Evolutionary conservation across 2,797 vertebrate species (phyloP).

Genomic region (Phoebastria nigripes): DNA sequence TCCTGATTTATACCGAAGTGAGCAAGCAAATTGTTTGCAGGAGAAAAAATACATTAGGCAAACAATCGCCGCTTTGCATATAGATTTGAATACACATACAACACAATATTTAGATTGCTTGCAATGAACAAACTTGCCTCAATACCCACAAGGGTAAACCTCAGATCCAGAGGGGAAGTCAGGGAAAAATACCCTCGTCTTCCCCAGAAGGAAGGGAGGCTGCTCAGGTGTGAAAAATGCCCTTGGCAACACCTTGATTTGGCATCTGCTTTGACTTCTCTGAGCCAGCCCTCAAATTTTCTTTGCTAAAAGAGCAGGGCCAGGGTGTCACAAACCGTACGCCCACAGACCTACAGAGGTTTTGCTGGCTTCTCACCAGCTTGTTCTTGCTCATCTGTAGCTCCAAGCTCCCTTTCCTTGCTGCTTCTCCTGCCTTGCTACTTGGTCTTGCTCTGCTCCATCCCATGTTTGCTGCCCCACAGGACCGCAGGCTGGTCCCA

Average conservation of each 20-base stretch:
- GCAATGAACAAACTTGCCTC: not conserved
- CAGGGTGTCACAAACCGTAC: fast-evolving
- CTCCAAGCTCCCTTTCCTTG: not conserved
- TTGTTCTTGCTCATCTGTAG: not conserved
- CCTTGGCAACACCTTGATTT: not conserved
- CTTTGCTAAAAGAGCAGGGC: not conserved
- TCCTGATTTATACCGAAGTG: not conserved
- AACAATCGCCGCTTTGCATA: not conserved
- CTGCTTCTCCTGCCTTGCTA: not conserved
- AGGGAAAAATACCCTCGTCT: fast-evolving
- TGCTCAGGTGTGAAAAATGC: not conserved
- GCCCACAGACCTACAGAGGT: not conserved
- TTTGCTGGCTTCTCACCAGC: not conserved
- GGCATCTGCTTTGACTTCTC: not conserved
- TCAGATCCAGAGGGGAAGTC: not conserved
- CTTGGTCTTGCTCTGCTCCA: not conserved
- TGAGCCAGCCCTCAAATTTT: not conserved
- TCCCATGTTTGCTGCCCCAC: not conserved
- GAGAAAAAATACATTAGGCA: not conserved
- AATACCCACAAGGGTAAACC: not conserved
- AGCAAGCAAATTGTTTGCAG: not conserved
- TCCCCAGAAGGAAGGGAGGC: not conserved
- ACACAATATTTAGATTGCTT: not conserved
- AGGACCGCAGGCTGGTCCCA: not conserved
- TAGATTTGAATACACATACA: not conserved